Base-by-base conservation (phyloP, 2,888 invertebrate genomes). In the Trachelus iudaicus region DNA sequence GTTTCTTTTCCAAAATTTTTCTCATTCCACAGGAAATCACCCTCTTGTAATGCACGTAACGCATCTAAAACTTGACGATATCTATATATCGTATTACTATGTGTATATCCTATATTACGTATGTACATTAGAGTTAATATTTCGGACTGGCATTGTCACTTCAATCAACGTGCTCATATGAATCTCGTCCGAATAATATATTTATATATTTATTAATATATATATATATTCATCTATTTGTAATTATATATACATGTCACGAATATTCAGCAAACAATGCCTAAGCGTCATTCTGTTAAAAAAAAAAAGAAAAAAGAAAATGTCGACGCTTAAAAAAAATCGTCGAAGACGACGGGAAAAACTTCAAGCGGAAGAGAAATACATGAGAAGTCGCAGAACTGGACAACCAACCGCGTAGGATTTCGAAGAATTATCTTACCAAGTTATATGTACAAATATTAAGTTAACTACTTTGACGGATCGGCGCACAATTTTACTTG, bases 251-350 rank as follows among this genome's bases (percentile, higher is more conserved):
- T 13, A 33, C 69, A 77, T 74, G 11, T 75, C 69, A 77, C 77
- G 81, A 82, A 83, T 83, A 83, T 85, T 86, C 83, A 81, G 86
- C 83, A 84, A 85, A 87, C 86, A 84, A 85, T 87, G 79, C 79
- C 83, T 85, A 86, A 86, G 84, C 84, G 83, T 86, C 85, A 84
- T 85, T 83, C 80, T 80, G 81, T 85, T 83, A 81, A 87, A 85
- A 85, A 75, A 85, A 75, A 15, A 37, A 37, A 37, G 13, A 56
- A 56, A 56, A 56, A 23, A 56, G 56, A 56, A 23, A 56, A 23
- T 23, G 69, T 78, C 78, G 75, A 73, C 74, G 74, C 78, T 76
- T 76, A 33, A 56, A 37, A 37, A 69, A 73, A 78, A 56, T 56
- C 74, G 76, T 80, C 80, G 37, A 78, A 80, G 79, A 79, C 77